phyloP scores from a whole-genome alignment of 2,113 vertebrate species.

The Strigops habroptila region DNA sequence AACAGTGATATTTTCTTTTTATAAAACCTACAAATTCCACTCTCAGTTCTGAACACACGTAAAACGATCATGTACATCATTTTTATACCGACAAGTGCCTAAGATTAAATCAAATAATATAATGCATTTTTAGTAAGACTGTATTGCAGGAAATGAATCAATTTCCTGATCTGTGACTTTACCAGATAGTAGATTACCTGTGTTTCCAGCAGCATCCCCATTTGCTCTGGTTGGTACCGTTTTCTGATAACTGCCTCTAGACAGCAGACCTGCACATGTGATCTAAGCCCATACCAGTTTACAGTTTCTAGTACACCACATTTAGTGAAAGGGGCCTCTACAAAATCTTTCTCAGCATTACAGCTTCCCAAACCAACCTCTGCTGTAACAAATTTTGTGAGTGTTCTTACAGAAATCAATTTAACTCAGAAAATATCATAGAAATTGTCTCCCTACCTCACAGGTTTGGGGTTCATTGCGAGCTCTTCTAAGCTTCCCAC shows the following conservation, averaged over 20 bases:
- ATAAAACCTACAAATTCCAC: not conserved
- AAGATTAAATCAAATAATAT: not conserved
- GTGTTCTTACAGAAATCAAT: not conserved
- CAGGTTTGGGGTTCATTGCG: not conserved
- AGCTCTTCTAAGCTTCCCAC: not conserved
- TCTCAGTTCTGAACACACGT: not conserved
- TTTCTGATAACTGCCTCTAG: not conserved
- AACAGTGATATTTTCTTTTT: not conserved
- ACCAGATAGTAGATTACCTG: not conserved
- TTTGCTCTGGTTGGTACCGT: not conserved
- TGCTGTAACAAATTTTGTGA: not conserved
- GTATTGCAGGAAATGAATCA: not conserved
- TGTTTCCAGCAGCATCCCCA: not conserved
- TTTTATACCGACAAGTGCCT: not conserved
- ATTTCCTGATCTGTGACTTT: not conserved
- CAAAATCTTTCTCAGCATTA: not conserved
- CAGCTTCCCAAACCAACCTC: not conserved
- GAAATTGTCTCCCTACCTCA: not conserved
- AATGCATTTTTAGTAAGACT: not conserved
- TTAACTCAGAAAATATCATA: not conserved
- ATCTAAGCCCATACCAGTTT: not conserved
- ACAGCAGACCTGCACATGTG: not conserved
- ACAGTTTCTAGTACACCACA: not conserved
- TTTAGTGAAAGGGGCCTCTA: not conserved
- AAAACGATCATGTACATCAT: not conserved